Percentiles rank a stretch among this genome's conserved stretches.
Evolutionary conservation across 2,113 vertebrate species (phyloP).

Genomic region (Furnarius figulus): DNA sequence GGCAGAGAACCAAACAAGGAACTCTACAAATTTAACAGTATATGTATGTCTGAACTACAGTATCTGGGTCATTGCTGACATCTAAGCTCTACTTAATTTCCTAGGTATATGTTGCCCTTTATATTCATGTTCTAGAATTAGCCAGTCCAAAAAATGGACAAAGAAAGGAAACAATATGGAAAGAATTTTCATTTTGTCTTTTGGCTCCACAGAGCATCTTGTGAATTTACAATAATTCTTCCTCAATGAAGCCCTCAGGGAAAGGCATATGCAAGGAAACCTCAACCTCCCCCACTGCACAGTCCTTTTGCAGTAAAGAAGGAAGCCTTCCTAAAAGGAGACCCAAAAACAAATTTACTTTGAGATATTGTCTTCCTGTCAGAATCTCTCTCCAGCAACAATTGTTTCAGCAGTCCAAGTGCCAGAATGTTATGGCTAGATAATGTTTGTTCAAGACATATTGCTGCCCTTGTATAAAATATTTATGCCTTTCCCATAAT

Average conservation of each 20-base stretch:
- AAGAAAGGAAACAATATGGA: neutral
- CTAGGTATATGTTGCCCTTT: neutral
- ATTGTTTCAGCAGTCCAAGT: neutral
- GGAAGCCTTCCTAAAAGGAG: neutral
- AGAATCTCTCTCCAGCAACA: neutral
- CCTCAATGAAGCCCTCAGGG: neutral
- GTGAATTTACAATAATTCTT: neutral
- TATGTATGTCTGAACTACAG: neutral
- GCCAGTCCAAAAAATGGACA: neutral
- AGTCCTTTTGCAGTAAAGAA: neutral
- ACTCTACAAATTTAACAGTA: neutral
- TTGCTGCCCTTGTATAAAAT: neutral
- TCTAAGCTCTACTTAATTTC: neutral
- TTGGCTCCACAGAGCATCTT: neutral
- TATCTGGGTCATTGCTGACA: neutral
- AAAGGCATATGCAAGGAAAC: neutral
- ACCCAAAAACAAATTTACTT: neutral
- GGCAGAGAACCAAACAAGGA: neutral
- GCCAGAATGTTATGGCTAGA: slow-evolving; percentile 3
- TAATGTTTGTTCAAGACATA: neutral
- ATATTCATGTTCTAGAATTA: neutral
- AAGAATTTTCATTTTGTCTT: neutral
- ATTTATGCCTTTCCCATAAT: neutral
- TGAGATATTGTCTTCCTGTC: neutral
- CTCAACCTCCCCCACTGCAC: neutral